Base-by-base conservation (phyloP, 2,797 vertebrate species). In the Benthosema pterotum region DNA sequence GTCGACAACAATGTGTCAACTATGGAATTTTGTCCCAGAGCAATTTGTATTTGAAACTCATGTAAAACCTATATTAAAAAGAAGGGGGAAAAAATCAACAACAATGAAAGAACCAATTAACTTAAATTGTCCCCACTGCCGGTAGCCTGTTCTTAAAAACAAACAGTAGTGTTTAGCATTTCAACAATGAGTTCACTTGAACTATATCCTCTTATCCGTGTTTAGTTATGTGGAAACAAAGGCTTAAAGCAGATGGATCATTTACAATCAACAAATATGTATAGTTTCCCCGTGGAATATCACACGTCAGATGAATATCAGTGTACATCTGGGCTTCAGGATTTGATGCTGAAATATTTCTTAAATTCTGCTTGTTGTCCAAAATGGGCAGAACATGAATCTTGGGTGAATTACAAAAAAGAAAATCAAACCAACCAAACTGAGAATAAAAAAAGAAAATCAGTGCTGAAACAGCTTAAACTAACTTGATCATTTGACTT, bases 1-100 rank as follows among this genome's bases (percentile, higher is more conserved):
- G 82, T 84, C 79, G 83, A 88, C 88, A 69, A 74, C 63, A 78
- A 61, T 42, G 63, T 38, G 80, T 86, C 87, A 88, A 88, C 83
- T 60, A 90, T 89, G 89, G 82, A 86, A 78, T 88, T 79, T 83
- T 85, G 82, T 91, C 86, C 85, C 82, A 84, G 87, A 91, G 88
- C 79, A 78, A 80, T 76, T 87, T 78, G 77, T 89, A 87, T 84
- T 88, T 85, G 80, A 89, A 91, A 86, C 75, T 65, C 82, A 78
- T 80, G 85, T 83, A 84, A 88, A 86, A 61, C 85, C 85, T 62
- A 9, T 45, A 56, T 61, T 81, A 71, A 80, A 72, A 84, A 83
- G 84, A 77, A 84, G 85, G 84, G 80, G 17, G 16, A 49, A 15
- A 49, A 4, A 49, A 3, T n/a, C 0, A 9, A 38, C 9, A 11